Evolutionary conservation across 2,888 invertebrate genomes (phyloP), one percentile per base, ranked within the genome.

Genomic region (Parnassius smintheus): DNA sequence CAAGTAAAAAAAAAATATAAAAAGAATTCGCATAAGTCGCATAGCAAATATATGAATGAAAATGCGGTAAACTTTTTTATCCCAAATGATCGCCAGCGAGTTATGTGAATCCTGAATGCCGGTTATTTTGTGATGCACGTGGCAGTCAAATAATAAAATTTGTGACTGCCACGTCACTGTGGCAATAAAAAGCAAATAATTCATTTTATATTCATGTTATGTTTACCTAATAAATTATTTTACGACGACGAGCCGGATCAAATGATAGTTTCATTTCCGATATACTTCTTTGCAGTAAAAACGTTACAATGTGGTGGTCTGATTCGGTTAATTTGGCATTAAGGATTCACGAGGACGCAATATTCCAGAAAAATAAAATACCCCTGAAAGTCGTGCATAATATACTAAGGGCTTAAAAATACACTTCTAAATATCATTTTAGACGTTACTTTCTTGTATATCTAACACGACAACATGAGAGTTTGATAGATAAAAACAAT

Each of bases 281-380:
- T 50, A 56, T 56, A 42, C 44, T 60, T 42, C 58, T 46, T 59
- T 18, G 45, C 44, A 62, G 56, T 67, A 72, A 67, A 65, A 72
- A 72, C 69, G 68, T 72, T 53, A 55, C 51, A 56, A 58, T 46
- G 60, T 42, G 57, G 51, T 62, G 58, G 62, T 63, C 25, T 57
- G 49, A 67, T 65, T 66, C 66, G 42, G 55, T 70, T 59, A 55
- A 50, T 63, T 68, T 72, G 85, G 85, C 88, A 89, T 89, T 89
- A 78, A 90, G 88, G 88, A 89, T 89, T 89, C 89, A 89, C 88
- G 87, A 86, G 75, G 88, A 85, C 88, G 89, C 88, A 89, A 89
- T 86, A 81, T 67, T 66, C 66, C 69, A 73, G 70, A 65, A 12
- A 55, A 66, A 62, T 68, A 66, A 61, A 35, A 7, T 35, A 64